A percentile compares a stretch with the other conserved stretches of the same genome.
Conservation (phyloP, 2,113 vertebrate species). For the Ceratotherium simum region DNA sequence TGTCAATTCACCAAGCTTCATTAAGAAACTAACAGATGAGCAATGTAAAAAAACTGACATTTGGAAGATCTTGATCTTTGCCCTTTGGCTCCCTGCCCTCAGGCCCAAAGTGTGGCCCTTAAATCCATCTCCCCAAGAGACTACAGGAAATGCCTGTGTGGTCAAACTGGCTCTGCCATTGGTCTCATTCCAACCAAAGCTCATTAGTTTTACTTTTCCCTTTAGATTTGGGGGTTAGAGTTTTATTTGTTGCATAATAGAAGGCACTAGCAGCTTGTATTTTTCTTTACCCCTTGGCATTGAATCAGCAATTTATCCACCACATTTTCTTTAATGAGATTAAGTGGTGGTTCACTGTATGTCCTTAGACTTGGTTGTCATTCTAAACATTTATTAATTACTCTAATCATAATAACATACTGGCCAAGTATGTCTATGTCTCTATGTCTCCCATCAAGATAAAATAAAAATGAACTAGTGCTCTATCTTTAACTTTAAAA, state of each 20-base stretch:
- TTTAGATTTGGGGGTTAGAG: constrained; percentile 70
- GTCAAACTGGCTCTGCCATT: constrained; percentile 62
- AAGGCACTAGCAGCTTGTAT: constrained; percentile 66
- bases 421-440: not conserved
- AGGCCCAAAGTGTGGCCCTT: constrained; percentile 54
- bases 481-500: constrained; percentile 38
- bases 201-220: constrained; percentile 80
- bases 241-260: constrained; percentile 73
- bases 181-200: constrained; percentile 77
- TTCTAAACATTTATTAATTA: constrained; percentile 63
- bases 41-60: constrained; percentile 56
- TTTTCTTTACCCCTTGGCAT: constrained; percentile 70
- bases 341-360: constrained; percentile 50
- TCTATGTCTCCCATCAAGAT: constrained; percentile 35
- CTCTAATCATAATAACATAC: constrained; percentile 43
- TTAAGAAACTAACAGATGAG: constrained; percentile 39
- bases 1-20: constrained; percentile 41
- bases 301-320: constrained; percentile 54
- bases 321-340: constrained; percentile 68
- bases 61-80: constrained; percentile 60
- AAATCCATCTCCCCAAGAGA: constrained; percentile 60
- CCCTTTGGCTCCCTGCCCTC: constrained; percentile 60
- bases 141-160: constrained; percentile 65
- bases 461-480: constrained; percentile 54
- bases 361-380: constrained; percentile 49